A percentile compares a stretch with the other conserved stretches of the same genome.
Evolutionary conservation across 2,797 vertebrate genomes (phyloP).

Genomic region (Poeciliopsis paucimaculata): DNA sequence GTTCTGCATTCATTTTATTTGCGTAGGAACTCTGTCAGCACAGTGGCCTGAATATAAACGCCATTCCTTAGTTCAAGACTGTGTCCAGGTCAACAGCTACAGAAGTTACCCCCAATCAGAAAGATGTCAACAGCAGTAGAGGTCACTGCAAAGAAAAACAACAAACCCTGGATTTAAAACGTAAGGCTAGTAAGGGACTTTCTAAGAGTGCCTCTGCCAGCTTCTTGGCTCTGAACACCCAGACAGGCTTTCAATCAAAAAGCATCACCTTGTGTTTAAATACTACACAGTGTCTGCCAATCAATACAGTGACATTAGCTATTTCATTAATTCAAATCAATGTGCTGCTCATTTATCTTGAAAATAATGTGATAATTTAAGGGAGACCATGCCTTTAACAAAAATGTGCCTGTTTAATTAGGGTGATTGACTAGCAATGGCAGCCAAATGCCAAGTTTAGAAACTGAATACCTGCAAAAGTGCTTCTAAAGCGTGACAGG

Average conservation of each 20-base stretch:
- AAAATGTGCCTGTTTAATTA: background rate
- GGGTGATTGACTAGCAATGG: background rate
- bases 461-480: background rate
- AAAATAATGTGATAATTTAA: slow-evolving; percentile 1
- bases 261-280: background rate
- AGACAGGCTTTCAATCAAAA: background rate
- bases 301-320: background rate
- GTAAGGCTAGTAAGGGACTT: background rate
- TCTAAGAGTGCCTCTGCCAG: background rate
- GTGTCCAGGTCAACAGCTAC: background rate
- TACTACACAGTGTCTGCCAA: background rate
- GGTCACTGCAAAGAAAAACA: background rate
- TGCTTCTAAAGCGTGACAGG: background rate
- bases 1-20: slow-evolving; percentile 13
- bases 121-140: background rate
- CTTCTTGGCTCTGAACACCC: background rate
- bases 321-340: background rate
- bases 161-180: background rate
- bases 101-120: background rate
- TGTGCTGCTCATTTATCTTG: background rate
- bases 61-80: background rate
- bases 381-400: background rate
- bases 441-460: background rate
- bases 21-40: background rate
- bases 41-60: background rate